Conservation (phyloP, 2,797 vertebrate species). For the Rhabdomys pumilio region DNA sequence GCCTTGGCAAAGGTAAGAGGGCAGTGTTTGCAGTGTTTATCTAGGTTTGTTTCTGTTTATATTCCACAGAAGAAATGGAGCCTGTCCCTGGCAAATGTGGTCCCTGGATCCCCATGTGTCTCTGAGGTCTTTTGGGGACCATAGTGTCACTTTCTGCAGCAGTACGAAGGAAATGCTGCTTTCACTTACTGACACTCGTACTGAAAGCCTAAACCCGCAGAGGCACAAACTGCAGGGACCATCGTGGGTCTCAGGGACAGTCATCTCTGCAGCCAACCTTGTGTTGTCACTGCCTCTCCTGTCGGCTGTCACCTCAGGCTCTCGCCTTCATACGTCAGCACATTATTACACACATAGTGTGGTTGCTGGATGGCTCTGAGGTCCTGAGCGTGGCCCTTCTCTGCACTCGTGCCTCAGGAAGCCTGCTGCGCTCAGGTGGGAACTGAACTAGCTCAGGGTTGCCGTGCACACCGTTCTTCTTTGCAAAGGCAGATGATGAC, state of each 20-base stretch:
- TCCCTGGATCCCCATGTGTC: background rate
- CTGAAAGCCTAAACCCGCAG: background rate
- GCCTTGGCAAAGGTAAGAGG: constrained; percentile 94
- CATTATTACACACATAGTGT: background rate
- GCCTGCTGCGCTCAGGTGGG: background rate
- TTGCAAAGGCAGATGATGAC: constrained; percentile 14
- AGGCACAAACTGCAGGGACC: background rate
- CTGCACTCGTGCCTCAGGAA: background rate
- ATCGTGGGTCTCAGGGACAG: background rate
- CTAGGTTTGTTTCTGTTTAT: constrained; percentile 56
- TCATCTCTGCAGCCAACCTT: background rate
- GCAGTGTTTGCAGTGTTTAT: constrained; percentile 42
- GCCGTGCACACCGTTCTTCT: constrained; percentile 18
- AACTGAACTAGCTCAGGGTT: background rate
- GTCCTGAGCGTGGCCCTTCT: background rate
- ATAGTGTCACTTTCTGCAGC: constrained; percentile 35
- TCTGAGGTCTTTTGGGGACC: background rate
- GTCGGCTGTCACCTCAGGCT: background rate
- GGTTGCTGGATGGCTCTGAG: background rate
- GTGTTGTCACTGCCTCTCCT: background rate
- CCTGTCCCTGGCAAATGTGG: background rate
- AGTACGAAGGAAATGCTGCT: background rate
- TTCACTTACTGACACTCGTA: background rate
- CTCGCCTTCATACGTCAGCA: background rate
- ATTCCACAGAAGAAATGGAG: background rate